Evolutionary conservation across 2,888 invertebrate species (phyloP), one percentile per base, ranked within the genome.

Genomic region (Protodeltote pygarga): DNA sequence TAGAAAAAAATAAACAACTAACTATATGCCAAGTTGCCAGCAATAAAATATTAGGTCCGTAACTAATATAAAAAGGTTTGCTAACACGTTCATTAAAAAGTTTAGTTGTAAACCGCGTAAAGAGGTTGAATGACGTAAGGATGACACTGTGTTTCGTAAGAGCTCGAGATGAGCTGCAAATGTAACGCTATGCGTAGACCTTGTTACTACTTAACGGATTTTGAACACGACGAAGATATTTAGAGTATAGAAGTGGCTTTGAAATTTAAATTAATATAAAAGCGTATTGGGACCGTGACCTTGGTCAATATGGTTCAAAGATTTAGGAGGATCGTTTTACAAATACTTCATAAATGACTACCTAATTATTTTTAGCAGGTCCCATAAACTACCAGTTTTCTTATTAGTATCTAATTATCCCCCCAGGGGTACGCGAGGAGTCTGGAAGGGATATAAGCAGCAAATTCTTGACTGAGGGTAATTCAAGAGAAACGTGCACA

Each of bases 131-230:
- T 42, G 57, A 54, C 44, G 69, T 68, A 65, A 62, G 5, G 9
- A 16, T 54, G 59, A 63, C 60, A 60, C 42, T 23, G 17, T 11
- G 40, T 83, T 79, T 79, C 77, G 78, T 71, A 85, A 85, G 8
- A 25, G 5, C 35, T n/a, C 65, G 82, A 85, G 85, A 85, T 85
- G 83, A 85, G 70, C 65, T 65, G 60, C 60, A 65, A 66, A 74
- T 69, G 71, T 76, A 68, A 68, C 65, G 64, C 69, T 73, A 54
- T 80, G 76, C 76, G 74, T 72, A 75, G 84, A 82, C 85, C 85
- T 85, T 85, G 85, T 68, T 71, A 70, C 84, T 76, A 82, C 77
- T 85, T 85, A 75, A 85, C 85, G 85, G 72, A 42, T 47, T 31
- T 34, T 82, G 82, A 75, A 31, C 83, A 84, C 69, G 41, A 19